Evolutionary conservation across 2,888 invertebrate genomes (phyloP).

Genomic region (Nephrotoma guestfalica): DNA sequence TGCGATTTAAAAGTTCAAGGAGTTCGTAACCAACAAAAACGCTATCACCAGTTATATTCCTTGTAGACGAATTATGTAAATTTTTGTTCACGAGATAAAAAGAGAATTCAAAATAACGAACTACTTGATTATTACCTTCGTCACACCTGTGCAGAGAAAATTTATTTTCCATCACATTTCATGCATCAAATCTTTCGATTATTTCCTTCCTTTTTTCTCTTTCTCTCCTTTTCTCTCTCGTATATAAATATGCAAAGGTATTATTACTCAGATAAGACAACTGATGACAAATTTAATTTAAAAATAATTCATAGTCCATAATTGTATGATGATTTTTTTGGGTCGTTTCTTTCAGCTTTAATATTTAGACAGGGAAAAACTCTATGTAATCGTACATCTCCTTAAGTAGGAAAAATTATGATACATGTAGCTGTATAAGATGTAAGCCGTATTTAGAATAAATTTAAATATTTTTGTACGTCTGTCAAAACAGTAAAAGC

Average conservation of each 20-base stretch:
- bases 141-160: background rate
- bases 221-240: background rate
- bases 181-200: background rate
- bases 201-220: background rate
- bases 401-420: background rate
- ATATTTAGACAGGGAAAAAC: background rate
- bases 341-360: background rate
- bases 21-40: background rate
- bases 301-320: background rate
- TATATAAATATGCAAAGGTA: background rate
- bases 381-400: background rate
- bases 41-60: background rate
- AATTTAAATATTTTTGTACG: background rate
- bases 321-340: background rate
- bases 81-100: background rate
- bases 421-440: background rate
- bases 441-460: background rate
- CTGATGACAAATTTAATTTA: background rate
- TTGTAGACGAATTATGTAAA: background rate
- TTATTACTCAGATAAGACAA: background rate
- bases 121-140: background rate
- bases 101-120: background rate
- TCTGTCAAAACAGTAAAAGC: background rate
- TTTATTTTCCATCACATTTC: background rate
- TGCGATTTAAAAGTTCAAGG: background rate